phyloP scores from a whole-genome alignment of 2,113 vertebrate species.

The Galeopterus variegatus region DNA sequence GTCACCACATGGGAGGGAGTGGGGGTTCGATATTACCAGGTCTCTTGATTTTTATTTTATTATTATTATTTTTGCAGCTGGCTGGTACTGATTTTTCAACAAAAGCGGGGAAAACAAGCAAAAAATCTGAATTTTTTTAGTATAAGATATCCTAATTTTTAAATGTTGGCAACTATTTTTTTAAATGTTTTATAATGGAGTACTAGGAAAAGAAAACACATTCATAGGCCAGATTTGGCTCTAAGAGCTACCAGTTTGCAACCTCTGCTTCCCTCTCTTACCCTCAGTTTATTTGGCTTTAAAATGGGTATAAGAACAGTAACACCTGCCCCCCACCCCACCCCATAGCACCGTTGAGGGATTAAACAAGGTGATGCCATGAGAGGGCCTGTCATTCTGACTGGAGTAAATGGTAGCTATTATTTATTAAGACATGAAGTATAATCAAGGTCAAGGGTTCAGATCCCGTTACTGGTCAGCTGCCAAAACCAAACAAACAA shows the following conservation, averaged over 20 bases:
- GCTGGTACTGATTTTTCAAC: background rate
- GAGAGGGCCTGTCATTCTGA: rapidly evolving
- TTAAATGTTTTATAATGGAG: background rate
- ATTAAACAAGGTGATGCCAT: background rate
- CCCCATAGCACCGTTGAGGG: background rate
- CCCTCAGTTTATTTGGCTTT: background rate
- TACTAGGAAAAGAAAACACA: background rate
- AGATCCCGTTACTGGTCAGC: no score
- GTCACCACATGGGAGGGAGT: background rate
- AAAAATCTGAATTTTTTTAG: background rate
- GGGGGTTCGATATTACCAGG: background rate
- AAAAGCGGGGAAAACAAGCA: background rate
- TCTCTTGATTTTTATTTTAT: background rate
- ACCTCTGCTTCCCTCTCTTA: background rate
- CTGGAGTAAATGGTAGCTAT: background rate
- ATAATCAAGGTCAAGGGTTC: no score
- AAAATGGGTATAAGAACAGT: background rate
- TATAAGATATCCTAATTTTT: background rate
- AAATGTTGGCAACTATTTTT: background rate
- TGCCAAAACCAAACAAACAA: no score
- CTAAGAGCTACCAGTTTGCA: background rate
- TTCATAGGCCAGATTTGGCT: background rate
- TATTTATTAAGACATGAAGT: background rate
- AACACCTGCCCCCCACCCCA: no score
- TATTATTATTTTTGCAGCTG: background rate